phyloP scores from a whole-genome alignment of 2,113 vertebrate genomes.

The Sylvicapra grimmia region DNA sequence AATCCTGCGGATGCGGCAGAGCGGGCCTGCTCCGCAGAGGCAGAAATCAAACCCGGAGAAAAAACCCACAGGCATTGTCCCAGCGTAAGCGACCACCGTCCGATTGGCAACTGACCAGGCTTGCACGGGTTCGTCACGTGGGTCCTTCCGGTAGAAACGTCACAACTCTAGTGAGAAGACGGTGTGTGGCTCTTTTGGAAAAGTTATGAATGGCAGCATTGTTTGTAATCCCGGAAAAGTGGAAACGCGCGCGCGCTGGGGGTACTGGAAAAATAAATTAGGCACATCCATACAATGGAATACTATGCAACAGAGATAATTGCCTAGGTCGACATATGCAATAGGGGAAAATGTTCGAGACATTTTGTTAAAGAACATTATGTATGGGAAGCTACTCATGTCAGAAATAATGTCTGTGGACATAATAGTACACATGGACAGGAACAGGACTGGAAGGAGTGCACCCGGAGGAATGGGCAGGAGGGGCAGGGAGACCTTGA shows the following conservation, averaged over 20 bases:
- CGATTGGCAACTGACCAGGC: background rate
- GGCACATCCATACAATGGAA: background rate
- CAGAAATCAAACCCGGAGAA: fast-evolving
- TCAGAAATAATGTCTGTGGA: background rate
- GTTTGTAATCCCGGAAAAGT: background rate
- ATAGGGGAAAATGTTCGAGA: background rate
- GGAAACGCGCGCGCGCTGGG: background rate
- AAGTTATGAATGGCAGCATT: background rate
- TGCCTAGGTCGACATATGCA: background rate
- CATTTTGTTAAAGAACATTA: background rate
- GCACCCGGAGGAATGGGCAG: background rate
- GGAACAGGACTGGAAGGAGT: background rate
- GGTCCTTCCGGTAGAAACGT: background rate
- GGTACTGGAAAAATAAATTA: background rate
- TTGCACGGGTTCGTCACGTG: background rate
- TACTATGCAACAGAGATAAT: background rate
- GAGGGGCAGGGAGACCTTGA: background rate
- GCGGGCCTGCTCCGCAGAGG: background rate
- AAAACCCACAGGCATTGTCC: background rate
- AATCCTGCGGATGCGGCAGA: background rate
- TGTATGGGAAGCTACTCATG: background rate
- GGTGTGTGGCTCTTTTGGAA: background rate
- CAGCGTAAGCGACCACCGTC: background rate
- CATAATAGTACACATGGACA: background rate
- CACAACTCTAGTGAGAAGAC: background rate